Percentiles rank a stretch among this genome's conserved stretches.
Conservation (phyloP, 1,140 invertebrate genomes). For the Hesperophylax magnus region DNA sequence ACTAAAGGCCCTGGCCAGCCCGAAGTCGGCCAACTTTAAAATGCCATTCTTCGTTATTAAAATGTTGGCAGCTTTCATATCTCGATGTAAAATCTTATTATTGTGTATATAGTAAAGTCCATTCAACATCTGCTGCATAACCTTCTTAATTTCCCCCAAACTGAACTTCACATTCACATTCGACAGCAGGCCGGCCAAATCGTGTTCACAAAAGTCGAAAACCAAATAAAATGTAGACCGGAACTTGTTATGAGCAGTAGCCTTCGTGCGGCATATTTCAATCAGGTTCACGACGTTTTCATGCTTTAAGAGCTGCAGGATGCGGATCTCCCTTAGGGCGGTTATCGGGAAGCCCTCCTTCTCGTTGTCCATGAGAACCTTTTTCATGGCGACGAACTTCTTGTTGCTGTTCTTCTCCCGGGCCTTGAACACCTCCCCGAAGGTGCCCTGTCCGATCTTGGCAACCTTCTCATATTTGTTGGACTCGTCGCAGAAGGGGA, state of each 20-base stretch:
- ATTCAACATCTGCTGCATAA: slow-evolving; percentile 97
- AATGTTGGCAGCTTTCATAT: slow-evolving; percentile 99
- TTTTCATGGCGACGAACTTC: slow-evolving; percentile 97
- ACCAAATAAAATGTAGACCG: slow-evolving; percentile 97
- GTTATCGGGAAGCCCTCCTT: slow-evolving; percentile 99
- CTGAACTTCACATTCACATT: slow-evolving; percentile 98
- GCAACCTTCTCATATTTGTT: slow-evolving; percentile 95
- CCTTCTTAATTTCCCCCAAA: slow-evolving; percentile 97
- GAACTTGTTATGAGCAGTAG: slow-evolving; percentile 84
- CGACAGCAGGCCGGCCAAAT: slow-evolving; percentile 95
- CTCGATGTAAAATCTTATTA: slow-evolving; percentile 95
- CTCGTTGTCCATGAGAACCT: slow-evolving; percentile 99
- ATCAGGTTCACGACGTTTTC: slow-evolving; percentile 98
- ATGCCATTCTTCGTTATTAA: slow-evolving; percentile 98
- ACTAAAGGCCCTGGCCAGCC: slow-evolving; percentile 92
- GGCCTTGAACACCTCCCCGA: slow-evolving; percentile 99
- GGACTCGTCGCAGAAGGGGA: slow-evolving; percentile 93
- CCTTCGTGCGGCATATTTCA: slow-evolving; percentile 96
- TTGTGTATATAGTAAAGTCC: slow-evolving; percentile 98
- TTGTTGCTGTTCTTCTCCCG: slow-evolving; percentile 88
- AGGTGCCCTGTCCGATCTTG: slow-evolving; percentile 99
- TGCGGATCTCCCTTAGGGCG: slow-evolving; percentile 96
- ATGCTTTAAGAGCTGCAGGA: slow-evolving; percentile 95
- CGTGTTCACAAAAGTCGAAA: slow-evolving; percentile 99
- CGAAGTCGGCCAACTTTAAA: slow-evolving; percentile 93